phyloP scores from a whole-genome alignment of 2,113 vertebrate species.

The Pitta sordida region DNA sequence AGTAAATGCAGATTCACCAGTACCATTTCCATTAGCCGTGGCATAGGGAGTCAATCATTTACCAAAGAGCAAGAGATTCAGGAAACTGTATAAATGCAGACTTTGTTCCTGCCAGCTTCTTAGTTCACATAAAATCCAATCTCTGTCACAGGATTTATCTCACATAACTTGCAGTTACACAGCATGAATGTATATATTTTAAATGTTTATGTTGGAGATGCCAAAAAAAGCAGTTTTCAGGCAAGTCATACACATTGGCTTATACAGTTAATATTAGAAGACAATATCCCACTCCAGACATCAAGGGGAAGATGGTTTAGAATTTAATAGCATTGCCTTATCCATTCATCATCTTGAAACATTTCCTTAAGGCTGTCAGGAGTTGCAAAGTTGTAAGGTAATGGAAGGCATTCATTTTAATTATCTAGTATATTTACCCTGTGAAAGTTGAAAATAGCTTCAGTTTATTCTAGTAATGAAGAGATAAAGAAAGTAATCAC shows the following conservation, averaged over 20 bases:
- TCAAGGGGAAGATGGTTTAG: background rate
- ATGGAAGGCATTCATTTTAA: background rate
- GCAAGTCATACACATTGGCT: background rate
- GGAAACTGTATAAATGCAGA: background rate
- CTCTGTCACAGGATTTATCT: background rate
- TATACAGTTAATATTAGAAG: background rate
- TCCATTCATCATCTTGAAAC: background rate
- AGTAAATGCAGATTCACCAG: background rate
- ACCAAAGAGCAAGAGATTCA: background rate
- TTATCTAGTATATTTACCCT: background rate
- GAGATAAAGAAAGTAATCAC: background rate
- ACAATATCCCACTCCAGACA: background rate
- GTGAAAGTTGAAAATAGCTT: background rate
- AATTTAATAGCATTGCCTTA: background rate
- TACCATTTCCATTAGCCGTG: background rate
- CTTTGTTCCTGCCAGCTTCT: background rate
- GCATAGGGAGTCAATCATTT: background rate
- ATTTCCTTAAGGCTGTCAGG: background rate
- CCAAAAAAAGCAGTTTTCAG: background rate
- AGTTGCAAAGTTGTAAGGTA: background rate
- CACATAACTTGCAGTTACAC: background rate
- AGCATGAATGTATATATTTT: background rate
- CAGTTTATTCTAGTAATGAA: background rate
- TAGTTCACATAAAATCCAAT: background rate
- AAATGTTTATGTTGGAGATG: background rate